Percentiles rank a stretch among this genome's conserved stretches.
Evolutionary conservation across 2,888 invertebrate genomes (phyloP).

Genomic region (Barypeithes pellucidus): DNA sequence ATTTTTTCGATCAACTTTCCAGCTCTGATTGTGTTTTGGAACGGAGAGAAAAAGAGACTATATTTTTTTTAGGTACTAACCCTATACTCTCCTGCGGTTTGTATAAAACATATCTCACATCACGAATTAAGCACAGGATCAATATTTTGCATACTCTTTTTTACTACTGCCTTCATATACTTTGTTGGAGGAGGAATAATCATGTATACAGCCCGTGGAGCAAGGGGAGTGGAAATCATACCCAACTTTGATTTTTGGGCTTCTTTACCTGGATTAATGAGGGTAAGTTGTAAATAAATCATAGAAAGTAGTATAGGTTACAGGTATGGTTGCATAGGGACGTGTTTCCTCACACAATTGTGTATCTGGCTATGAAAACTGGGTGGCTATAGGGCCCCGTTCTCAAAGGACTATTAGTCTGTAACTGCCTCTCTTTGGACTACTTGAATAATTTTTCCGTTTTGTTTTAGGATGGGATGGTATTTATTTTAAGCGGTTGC

Average conservation of each 20-base stretch:
- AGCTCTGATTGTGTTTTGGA: no score
- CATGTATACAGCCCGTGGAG: constrained; percentile 80
- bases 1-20: no score
- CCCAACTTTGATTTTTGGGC: constrained; percentile 85
- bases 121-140: constrained; percentile 77
- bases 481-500: constrained; percentile 77
- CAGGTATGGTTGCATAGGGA: no score
- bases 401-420: no score
- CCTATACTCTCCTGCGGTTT: constrained; percentile 73
- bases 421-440: no score
- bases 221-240: constrained; percentile 81
- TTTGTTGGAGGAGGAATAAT: constrained; percentile 78
- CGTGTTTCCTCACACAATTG: no score
- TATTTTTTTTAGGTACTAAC: constrained; percentile 69
- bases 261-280: constrained; percentile 79
- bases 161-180: constrained; percentile 75
- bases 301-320: no score
- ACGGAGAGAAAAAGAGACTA: no score
- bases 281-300: constrained; percentile 49
- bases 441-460: background rate
- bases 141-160: constrained; percentile 77
- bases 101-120: constrained; percentile 67
- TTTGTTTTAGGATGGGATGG: constrained; percentile 77
- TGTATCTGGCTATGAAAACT: no score
- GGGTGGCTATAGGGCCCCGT: no score